A percentile compares a stretch with the other conserved stretches of the same genome.
These are phyloP conservation scores for Aphidius gifuensis DNA, from an alignment of 1,140 invertebrate genomes.

Conservation along the genomic window DNA sequence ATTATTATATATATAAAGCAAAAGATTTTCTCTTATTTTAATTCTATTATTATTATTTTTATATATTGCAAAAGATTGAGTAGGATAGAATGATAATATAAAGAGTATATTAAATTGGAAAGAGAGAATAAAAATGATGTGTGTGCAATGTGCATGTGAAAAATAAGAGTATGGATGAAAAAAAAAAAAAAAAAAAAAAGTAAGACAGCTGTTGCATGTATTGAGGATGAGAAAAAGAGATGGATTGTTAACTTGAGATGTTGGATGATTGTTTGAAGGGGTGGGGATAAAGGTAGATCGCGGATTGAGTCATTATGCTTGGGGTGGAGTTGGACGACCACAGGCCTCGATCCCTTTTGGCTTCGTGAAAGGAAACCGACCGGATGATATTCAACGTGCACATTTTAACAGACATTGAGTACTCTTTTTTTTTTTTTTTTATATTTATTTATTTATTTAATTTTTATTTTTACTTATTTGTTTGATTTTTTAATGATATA, in stretches of 20 bases:
- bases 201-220: too few relatives aligned
- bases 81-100: too few relatives aligned
- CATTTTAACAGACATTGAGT: conserved; percentile 36
- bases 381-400: conserved; percentile 48
- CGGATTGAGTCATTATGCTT: conserved; percentile 57
- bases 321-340: conserved; percentile 44
- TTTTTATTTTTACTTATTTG: not conserved
- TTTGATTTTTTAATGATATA: not conserved
- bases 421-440: conserved; percentile 4
- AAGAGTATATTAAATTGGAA: not conserved
- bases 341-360: conserved; percentile 46
- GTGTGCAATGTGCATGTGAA: too few relatives aligned
- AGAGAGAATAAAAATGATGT: not conserved
- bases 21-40: too few relatives aligned
- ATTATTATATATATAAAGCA: too few relatives aligned
- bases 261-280: conserved; percentile 1
- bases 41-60: too few relatives aligned
- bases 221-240: not conserved
- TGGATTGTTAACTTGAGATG: not conserved
- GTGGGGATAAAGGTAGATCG: conserved; percentile 49
- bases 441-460: not conserved
- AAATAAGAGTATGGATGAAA: not conserved
- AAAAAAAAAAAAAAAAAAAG: conserved; percentile 1
- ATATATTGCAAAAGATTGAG: too few relatives aligned
- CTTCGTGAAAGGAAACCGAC: conserved; percentile 51